Evolutionary conservation across 2,888 invertebrate genomes (phyloP).

Genomic region (Drosophila nr. perissopoda): DNA sequence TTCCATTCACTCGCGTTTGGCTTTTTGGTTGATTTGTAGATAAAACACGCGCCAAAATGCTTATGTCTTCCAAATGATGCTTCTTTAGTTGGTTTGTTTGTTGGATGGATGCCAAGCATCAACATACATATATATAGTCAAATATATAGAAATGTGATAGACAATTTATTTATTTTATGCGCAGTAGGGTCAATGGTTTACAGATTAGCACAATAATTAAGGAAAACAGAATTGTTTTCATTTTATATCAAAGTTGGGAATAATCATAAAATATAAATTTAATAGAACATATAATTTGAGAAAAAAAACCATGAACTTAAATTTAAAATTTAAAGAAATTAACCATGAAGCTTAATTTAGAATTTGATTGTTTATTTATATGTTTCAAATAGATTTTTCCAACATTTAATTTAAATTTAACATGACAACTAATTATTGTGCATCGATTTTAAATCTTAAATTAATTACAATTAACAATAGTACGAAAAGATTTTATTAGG

Average conservation of each 20-base stretch:
- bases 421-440: no score
- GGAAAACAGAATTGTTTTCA: neutral
- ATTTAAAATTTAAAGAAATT: neutral
- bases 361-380: neutral
- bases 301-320: neutral
- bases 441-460: no score
- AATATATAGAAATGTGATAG: constrained; percentile 18
- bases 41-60: constrained; percentile 30
- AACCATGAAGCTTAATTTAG: neutral
- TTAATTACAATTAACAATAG: neutral
- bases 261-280: neutral
- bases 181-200: neutral
- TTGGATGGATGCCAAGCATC: constrained; percentile 50
- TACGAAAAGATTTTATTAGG: neutral
- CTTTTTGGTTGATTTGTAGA: neutral
- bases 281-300: neutral
- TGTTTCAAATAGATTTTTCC: accelerated
- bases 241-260: neutral
- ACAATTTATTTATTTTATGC: constrained; percentile 20
- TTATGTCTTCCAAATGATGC: constrained; percentile 38
- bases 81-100: constrained; percentile 23
- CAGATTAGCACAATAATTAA: neutral
- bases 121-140: neutral
- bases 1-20: constrained; percentile 31
- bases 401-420: neutral